Conservation (phyloP, 2,113 vertebrate species). For the Hyperoodon ampullatus region DNA sequence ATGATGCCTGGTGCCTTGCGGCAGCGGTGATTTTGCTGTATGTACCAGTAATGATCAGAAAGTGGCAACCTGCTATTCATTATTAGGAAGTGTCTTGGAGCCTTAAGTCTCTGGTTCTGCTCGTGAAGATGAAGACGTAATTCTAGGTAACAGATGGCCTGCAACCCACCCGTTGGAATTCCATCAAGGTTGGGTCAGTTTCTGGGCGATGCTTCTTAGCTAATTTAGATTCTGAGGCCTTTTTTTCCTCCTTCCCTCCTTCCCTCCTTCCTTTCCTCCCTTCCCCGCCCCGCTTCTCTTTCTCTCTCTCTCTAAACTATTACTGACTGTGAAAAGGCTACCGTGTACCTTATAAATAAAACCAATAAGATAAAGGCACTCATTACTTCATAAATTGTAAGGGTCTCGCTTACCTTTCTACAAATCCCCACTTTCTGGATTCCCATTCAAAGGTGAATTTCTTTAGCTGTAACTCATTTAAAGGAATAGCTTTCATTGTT, state of each 20-base stretch:
- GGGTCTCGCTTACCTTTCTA: not conserved
- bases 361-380: not conserved
- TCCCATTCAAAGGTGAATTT: not conserved
- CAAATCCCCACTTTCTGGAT: not conserved
- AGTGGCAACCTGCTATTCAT: not conserved
- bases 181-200: not conserved
- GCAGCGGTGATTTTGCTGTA: not conserved
- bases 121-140: not conserved
- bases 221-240: not conserved
- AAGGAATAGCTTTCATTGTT: not conserved
- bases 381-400: not conserved
- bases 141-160: not conserved
- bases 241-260: rapidly evolving
- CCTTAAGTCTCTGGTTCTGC: not conserved
- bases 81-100: not conserved
- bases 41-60: not conserved
- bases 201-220: not conserved
- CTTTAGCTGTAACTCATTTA: not conserved
- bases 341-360: not conserved
- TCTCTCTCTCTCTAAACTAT: not conserved
- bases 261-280: not conserved
- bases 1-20: rapidly evolving
- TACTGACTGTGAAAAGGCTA: not conserved
- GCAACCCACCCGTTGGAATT: not conserved
- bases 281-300: rapidly evolving